Evolutionary conservation across 2,888 invertebrate genomes (phyloP), one percentile per base, ranked within the genome.

Genomic region (Rhingia campestris): DNA sequence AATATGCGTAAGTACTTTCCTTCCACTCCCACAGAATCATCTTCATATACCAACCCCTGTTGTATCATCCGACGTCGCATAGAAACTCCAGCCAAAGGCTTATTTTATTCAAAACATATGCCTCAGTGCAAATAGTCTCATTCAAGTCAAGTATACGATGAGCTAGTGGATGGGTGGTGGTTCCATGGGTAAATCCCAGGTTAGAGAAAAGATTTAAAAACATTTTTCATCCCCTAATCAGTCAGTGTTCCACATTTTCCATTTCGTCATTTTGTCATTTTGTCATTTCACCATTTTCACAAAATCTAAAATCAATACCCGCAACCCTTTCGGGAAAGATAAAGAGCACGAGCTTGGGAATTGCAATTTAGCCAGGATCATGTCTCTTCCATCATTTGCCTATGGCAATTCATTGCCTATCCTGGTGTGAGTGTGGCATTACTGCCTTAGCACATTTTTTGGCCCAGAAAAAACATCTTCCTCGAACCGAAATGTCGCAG

Each of bases 181-280:
- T 12, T 35, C 14, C 7, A 54, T n/a, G 9, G 14, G 10, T 22
- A 10, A 30, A 41, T 6, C 30, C 22, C 33, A 5, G 33, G 22
- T 37, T 14, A 10, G 47, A 56, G 37, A 53, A 30, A 30, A 41
- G 41, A 37, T 58, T 72, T 53, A 63, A 63, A 35, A 63, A 49
- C 49, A 76, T 64, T 70, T 77, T 77, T 72, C 72, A 72, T 59
- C 72, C 77, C 79, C 64, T 59, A 72, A 79, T 79, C 79, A 79
- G 79, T 79, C 79, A 72, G 64, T 72, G 72, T 53, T 66, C 79
- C 72, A 79, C 59, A 79, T 79, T 77, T 77, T 70, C 54, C 54
- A 69, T 70, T 79, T 70, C 72, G 30, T 47, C 32, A 49, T 58
- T 49, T 49, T 61, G 30, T 47, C 32, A 49, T 58, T 49, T 49